These are phyloP conservation scores for Sarotherodon lohbergeri DNA, from an alignment of 2,113 vertebrate species.

Conservation along the genomic window DNA sequence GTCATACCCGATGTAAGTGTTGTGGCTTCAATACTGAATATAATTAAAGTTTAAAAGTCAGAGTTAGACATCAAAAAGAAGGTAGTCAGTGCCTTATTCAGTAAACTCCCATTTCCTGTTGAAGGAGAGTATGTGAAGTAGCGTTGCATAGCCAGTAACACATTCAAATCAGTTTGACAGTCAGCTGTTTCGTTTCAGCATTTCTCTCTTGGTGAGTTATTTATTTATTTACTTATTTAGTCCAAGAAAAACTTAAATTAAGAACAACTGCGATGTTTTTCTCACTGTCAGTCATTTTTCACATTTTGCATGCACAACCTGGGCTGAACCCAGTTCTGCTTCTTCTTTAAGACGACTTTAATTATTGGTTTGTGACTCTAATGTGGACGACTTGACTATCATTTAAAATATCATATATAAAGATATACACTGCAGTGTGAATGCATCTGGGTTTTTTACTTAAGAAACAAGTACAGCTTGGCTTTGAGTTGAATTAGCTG, in stretches of 20 bases:
- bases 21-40: not conserved
- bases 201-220: slow-evolving; percentile 29
- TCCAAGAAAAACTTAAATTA: not conserved
- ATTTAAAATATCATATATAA: not conserved
- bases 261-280: not conserved
- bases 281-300: not conserved
- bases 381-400: not conserved
- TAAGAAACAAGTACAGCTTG: not conserved
- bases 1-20: not conserved
- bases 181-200: not conserved
- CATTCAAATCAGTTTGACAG: not conserved
- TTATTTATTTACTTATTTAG: not conserved
- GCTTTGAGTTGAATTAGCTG: not conserved
- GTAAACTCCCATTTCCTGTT: slow-evolving; percentile 33
- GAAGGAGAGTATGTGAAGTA: not conserved
- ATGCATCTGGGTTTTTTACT: not conserved
- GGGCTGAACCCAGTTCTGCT: not conserved
- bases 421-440: not conserved
- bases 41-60: not conserved
- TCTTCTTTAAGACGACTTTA: not conserved
- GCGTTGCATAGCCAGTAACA: not conserved
- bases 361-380: not conserved
- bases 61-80: not conserved
- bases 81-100: not conserved
- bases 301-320: not conserved